Evolutionary conservation across 2,113 vertebrate genomes (phyloP), one percentile per base, ranked within the genome.

Genomic region (Vulpes lagopus): DNA sequence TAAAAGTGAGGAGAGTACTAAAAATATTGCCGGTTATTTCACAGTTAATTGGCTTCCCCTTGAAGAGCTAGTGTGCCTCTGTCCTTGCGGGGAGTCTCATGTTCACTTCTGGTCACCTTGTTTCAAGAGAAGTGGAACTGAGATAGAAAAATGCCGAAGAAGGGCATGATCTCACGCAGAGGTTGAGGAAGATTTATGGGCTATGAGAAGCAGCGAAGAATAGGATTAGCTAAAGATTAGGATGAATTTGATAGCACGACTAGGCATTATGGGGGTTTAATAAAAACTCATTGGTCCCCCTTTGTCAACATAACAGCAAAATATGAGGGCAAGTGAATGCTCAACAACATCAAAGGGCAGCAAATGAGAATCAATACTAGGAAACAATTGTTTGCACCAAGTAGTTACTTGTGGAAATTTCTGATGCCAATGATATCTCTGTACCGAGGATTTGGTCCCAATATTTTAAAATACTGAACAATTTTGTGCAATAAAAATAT

Each of bases 201-300:
- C 51, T 74, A 22, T 83, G 51, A 86, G 92, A 91, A 82, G 76
- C 84, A 95, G 81, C 59, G 35, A 94, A 96, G 96, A 91, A 92
- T 67, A 95, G 84, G 65, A 96, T 97, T 97, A 96, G 94, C 87
- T 82, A 83, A 96, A 96, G 96, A 97, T 97, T 59, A 97, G 97
- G 92, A 94, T 97, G 94, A 96, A 96, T 96, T 79, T 94, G 95
- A 95, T 92, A 95, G 95, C 81, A 89, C 65, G 83, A 74, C 65
- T 96, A 17, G 49, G 85, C 80, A 69, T 79, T 51, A 95, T 25
- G 87, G 96, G 87, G 38, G 27, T 69, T 96, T 97, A 92, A 98
- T 95, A 94, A 96, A 97, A 97, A 84, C 65, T 69, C 87, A 64
- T 74, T 79, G 51, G 83, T 65, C 64, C 65, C 22, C 95, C 81